phyloP scores from a whole-genome alignment of 1,140 invertebrate genomes.

The Dendroctonus valens region DNA sequence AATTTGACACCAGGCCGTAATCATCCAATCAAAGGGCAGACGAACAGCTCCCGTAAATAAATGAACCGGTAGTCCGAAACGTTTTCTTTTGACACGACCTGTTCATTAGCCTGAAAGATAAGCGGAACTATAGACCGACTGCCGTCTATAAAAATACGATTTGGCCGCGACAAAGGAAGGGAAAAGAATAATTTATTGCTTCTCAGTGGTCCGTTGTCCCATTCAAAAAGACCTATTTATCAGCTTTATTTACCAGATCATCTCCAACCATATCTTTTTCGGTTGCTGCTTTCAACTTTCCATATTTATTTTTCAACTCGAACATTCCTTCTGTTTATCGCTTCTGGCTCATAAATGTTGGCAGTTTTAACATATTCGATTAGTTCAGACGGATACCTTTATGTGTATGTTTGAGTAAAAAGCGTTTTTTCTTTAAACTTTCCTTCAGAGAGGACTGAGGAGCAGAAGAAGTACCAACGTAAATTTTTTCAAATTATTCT shows the following conservation, averaged over 20 bases:
- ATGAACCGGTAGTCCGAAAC: constrained; percentile 19
- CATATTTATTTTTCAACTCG: too few relatives aligned
- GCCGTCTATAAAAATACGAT: constrained; percentile 22
- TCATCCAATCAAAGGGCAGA: constrained; percentile 16
- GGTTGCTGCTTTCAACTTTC: background rate
- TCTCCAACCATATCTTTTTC: constrained; percentile 13
- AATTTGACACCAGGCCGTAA: constrained; percentile 9
- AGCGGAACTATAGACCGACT: constrained; percentile 20
- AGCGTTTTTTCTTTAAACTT: too few relatives aligned
- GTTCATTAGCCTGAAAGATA: constrained; percentile 24
- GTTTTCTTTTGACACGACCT: constrained; percentile 26
- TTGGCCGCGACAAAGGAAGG: constrained; percentile 12
- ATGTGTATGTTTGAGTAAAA: too few relatives aligned
- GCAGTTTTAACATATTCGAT: too few relatives aligned
- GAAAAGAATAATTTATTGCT: constrained; percentile 25
- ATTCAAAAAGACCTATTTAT: constrained; percentile 21
- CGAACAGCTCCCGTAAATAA: constrained; percentile 14
- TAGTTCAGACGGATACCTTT: too few relatives aligned
- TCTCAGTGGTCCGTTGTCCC: constrained; percentile 11
- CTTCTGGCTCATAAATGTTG: too few relatives aligned
- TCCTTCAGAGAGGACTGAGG: too few relatives aligned
- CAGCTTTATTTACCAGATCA: constrained; percentile 23
- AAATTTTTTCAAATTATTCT: too few relatives aligned
- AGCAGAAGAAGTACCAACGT: too few relatives aligned
- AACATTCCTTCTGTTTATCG: too few relatives aligned